Evolutionary conservation across 53 echinoderm and acorn worm genomes (phyloP).

Genomic region (Actinopyga echinites): DNA sequence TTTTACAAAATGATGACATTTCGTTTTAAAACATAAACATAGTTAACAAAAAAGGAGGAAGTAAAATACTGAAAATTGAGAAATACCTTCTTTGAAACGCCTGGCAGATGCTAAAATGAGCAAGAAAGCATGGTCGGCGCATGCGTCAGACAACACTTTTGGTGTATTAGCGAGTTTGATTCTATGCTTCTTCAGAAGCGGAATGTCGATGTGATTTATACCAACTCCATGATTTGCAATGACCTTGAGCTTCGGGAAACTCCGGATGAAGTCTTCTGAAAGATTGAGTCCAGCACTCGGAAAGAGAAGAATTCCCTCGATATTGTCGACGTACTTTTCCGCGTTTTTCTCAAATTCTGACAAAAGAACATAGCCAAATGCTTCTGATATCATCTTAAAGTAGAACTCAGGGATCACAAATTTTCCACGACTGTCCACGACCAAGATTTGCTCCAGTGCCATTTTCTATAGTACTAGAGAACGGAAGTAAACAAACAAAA

Average conservation of each 20-base stretch:
- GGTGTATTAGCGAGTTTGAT: conserved; percentile 35
- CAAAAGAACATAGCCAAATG: too few relatives aligned
- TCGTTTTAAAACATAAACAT: too few relatives aligned
- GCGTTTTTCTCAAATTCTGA: not conserved
- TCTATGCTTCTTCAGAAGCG: conserved; percentile 19
- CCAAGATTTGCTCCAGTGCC: too few relatives aligned
- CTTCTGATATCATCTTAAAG: too few relatives aligned
- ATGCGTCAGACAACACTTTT: conserved; percentile 10
- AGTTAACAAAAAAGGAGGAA: not conserved
- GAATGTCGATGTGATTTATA: conserved; percentile 18
- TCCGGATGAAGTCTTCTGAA: not conserved
- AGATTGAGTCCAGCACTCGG: not conserved
- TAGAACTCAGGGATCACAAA: too few relatives aligned
- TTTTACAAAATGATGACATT: too few relatives aligned
- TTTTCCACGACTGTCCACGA: too few relatives aligned
- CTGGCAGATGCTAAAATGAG: conserved; percentile 42
- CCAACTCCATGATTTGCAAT: not conserved
- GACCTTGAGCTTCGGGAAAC: not conserved
- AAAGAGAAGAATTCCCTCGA: not conserved
- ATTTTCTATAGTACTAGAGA: too few relatives aligned
- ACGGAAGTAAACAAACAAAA: too few relatives aligned
- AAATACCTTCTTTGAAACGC: conserved; percentile 34
- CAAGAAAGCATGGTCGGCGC: conserved; percentile 28
- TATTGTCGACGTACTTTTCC: not conserved
- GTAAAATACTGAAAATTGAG: not conserved